Evolutionary conservation across 2,113 vertebrate genomes (phyloP).

Genomic region (Shinisaurus crocodilurus): DNA sequence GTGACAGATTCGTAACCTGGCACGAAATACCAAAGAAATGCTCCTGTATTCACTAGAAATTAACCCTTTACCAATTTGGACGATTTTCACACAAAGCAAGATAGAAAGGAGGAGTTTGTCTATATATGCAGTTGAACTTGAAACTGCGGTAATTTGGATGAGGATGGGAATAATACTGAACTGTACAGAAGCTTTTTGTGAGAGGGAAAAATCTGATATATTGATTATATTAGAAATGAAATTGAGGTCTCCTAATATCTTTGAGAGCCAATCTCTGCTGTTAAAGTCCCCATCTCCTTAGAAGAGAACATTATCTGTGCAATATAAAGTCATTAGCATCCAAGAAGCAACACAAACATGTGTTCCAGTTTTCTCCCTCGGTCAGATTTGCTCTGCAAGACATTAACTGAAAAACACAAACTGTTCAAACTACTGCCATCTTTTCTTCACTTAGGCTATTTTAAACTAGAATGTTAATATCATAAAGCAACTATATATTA

Average conservation of each 20-base stretch:
- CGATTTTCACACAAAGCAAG: neutral
- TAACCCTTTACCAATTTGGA: constrained; percentile 64
- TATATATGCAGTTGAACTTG: neutral
- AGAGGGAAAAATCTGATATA: neutral
- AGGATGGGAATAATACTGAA: neutral
- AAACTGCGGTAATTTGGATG: accelerated
- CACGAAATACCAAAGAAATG: constrained; percentile 75
- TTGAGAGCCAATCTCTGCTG: constrained; percentile 24
- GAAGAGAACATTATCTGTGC: constrained; percentile 11
- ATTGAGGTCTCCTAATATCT: neutral
- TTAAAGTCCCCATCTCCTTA: neutral
- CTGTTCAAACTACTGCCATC: neutral
- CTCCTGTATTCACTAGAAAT: constrained; percentile 63
- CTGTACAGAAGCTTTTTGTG: neutral
- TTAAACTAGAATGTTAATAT: neutral
- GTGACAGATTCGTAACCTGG: constrained; percentile 82
- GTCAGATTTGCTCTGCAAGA: neutral
- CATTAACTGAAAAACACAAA: neutral
- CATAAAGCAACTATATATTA: neutral
- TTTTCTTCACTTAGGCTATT: neutral
- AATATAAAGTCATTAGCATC: neutral
- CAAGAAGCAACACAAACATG: neutral
- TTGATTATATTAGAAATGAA: constrained; percentile 31
- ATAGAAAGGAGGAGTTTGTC: accelerated
- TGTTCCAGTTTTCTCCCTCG: neutral